Evolutionary conservation across 2,888 invertebrate species (phyloP), one percentile per base, ranked within the genome.

Genomic region (Halocaridina rubra): DNA sequence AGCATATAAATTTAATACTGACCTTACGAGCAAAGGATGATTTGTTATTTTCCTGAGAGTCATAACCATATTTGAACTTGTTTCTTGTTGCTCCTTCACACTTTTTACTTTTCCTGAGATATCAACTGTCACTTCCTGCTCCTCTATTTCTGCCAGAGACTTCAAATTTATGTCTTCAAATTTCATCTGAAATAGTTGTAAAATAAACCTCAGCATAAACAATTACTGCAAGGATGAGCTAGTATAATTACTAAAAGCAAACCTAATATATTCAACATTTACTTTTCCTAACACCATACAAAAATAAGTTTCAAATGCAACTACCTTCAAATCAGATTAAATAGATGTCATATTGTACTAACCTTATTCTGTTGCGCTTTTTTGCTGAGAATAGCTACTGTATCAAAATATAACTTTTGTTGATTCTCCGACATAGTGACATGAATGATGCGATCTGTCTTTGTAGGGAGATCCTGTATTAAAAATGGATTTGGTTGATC

Each of bases 41-140:
- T 98, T 98, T 53, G 98, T 96, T 27, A 96, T 92, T 91, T 98
- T 98, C 1, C 98, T 93, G 91, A 99, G 93, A 91, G 97, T 96
- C 95, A 98, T 97, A 94, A 98, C 95, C 92, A 97, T 95, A 0
- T 94, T 93, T 90, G 87, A 84, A 16, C 89, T 89, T 78, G 81
- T 80, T 16, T 86, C 80, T 13, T 72, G 77, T 10, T 32, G 33
- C 0, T 61, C 7, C 5, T 57, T 39, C 24, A 57, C 69, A 22
- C 33, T 81, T 19, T 74, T 29, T 5, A 64, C 64, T 30, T 27
- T 57, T 32, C 61, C 80, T 24, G 67, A n/a, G 16, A 79, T 33
- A n/a, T 39, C 81, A 13, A 74, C 29, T 19, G 75, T 72, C 0
- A 30, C 69, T 69, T 81, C 79, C 8, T 84, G 84, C 33, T 88